These are phyloP conservation scores for Lepus townsendii DNA, from an alignment of 2,797 vertebrate genomes.

Conservation along the genomic window DNA sequence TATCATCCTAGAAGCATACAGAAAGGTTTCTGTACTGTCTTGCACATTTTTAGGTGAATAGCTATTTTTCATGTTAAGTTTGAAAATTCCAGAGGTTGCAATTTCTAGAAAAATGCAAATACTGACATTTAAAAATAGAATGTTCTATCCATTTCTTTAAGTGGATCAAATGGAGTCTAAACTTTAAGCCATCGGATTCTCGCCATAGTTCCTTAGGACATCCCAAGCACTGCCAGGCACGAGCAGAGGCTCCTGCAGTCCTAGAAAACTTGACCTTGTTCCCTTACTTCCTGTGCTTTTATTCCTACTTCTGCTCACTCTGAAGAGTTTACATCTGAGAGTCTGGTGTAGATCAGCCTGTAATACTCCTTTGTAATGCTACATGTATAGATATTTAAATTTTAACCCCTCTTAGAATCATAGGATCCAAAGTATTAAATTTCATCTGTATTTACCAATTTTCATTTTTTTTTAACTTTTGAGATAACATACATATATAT, in stretches of 20 bases:
- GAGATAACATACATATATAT: too few species aligned
- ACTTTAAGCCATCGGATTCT: background rate
- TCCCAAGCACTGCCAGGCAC: background rate
- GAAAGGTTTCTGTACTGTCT: background rate
- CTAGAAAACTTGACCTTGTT: background rate
- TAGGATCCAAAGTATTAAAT: background rate
- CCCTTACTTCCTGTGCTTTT: background rate
- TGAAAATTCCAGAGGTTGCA: background rate
- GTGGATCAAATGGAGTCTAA: background rate
- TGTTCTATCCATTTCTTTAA: background rate
- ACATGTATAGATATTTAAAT: slow-evolving; percentile 22
- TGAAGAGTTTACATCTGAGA: background rate
- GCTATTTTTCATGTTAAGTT: background rate
- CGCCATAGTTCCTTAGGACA: background rate
- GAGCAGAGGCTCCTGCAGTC: background rate
- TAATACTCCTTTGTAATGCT: background rate
- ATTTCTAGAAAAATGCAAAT: background rate
- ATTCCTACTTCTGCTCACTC: background rate
- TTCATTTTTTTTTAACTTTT: too few species aligned
- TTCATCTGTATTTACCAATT: background rate
- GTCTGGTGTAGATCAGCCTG: background rate
- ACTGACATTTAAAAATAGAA: slow-evolving; percentile 28
- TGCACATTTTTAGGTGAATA: background rate
- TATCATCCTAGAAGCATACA: background rate
- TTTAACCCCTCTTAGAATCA: background rate